These are phyloP conservation scores for Oreotrochilus melanogaster DNA, from an alignment of 2,113 vertebrate genomes.

Conservation along the genomic window DNA sequence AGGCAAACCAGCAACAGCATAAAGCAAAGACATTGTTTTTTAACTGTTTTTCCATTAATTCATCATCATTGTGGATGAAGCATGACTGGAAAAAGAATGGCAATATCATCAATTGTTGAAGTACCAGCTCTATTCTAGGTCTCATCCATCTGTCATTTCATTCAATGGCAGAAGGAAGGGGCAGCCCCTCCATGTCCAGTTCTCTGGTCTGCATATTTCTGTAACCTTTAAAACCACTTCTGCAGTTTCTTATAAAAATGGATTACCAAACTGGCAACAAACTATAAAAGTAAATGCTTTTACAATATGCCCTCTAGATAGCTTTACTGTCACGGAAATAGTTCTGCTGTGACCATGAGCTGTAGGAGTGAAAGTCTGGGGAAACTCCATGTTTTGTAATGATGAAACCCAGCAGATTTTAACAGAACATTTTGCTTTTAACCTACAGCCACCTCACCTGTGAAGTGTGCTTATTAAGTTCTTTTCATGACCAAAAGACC, in stretches of 20 bases:
- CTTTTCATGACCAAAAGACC: slow-evolving; percentile 59
- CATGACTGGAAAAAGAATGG: not conserved
- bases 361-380: slow-evolving; percentile 30
- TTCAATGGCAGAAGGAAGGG: slow-evolving; percentile 5
- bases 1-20: not conserved
- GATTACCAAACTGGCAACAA: slow-evolving; percentile 64
- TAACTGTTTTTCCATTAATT: not conserved
- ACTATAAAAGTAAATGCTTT: slow-evolving; percentile 72
- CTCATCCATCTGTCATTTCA: slow-evolving; percentile 26
- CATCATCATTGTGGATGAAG: not conserved
- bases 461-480: slow-evolving; percentile 75
- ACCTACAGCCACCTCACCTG: slow-evolving; percentile 70
- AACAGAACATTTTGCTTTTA: slow-evolving; percentile 64
- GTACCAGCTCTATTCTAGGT: not conserved
- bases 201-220: slow-evolving; percentile 64
- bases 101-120: not conserved
- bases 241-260: slow-evolving; percentile 66
- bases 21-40: not conserved
- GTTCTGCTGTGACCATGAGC: slow-evolving; percentile 42
- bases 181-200: slow-evolving; percentile 8
- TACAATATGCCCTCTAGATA: slow-evolving; percentile 72
- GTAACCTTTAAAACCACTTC: slow-evolving; percentile 72
- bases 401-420: slow-evolving; percentile 58
- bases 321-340: slow-evolving; percentile 70
- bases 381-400: slow-evolving; percentile 48